Base-by-base conservation (phyloP, 2,113 vertebrate genomes). In the Pleuronectes platessa region DNA sequence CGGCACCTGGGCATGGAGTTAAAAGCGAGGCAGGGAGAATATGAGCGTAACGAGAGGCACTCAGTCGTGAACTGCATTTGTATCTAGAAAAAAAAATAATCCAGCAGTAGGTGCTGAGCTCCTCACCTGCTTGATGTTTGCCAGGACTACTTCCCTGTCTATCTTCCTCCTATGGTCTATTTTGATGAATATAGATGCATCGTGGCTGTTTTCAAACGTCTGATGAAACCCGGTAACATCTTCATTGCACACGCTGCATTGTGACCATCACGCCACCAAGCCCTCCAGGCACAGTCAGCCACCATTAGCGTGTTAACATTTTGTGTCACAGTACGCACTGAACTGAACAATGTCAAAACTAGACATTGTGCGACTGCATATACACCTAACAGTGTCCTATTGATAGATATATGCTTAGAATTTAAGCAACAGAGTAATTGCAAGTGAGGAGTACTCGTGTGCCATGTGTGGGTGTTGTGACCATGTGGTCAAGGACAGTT, bases 41-140 rank as follows among this genome's bases (percentile, higher is more conserved):
- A 74, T 53, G 70, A 76, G 71, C 8, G 49, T 53, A 65, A 84
- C 68, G 72, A 45, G 55, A 76, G 61, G 59, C 18, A 75, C 65
- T 85, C 78, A 68, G 70, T 71, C 74, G 40, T 88, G 81, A 83
- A 86, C 82, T 61, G 79, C 69, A 85, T 90, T 84, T 72, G 75
- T 82, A 86, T 87, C 56, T 73, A 74, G 3, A 4, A 27, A 79
- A 81, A 60, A 31, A 78, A 60, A 31, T 1, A 79, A 81, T 4
- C 8, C 20, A 11, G 10, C 17, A 65, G 54, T 5, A 56, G 68
- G 21, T 67, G 66, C 51, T 62, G 62, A 85, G 78, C 64, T 59
- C 24, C 61, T 78, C 64, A 74, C 54, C 79, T 78, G 64, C 62
- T 77, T 20, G 0, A 61, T 79, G 78, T 76, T 76, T 76, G 74